These are phyloP conservation scores for Venusia cambrica DNA, from an alignment of 2,888 invertebrate species.

Conservation along the genomic window DNA sequence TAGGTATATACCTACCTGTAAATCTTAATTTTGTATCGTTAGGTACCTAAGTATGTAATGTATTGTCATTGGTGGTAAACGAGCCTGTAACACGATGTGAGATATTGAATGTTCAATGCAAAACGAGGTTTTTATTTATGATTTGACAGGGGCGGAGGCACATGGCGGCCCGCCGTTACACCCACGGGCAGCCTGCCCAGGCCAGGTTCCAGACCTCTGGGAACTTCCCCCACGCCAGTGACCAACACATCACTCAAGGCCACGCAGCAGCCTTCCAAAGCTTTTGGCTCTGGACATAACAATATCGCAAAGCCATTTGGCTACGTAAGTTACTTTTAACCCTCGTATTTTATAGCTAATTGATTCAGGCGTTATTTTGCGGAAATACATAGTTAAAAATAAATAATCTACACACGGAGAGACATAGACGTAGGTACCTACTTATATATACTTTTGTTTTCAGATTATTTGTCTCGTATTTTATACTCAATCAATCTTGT, in stretches of 20 bases:
- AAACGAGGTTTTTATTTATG: background rate
- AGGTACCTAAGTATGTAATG: too few species aligned
- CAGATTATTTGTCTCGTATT: too few species aligned
- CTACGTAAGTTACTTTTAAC: constrained; percentile 55
- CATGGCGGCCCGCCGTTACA: constrained; percentile 95
- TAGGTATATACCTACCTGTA: constrained; percentile 13
- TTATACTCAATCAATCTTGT: too few species aligned
- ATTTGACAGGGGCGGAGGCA: constrained; percentile 87
- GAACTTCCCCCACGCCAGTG: constrained; percentile 84
- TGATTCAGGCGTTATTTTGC: too few species aligned
- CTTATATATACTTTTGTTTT: too few species aligned
- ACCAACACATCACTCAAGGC: constrained; percentile 94
- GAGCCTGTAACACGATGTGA: too few species aligned
- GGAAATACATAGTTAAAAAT: too few species aligned
- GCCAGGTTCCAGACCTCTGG: constrained; percentile 72
- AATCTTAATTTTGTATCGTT: too few species aligned
- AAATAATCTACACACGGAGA: too few species aligned
- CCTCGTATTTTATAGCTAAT: background rate
- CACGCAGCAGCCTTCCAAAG: constrained; percentile 83
- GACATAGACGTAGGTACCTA: too few species aligned
- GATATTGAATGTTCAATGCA: too few species aligned
- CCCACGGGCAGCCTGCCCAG: constrained; percentile 88
- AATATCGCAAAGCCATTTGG: constrained; percentile 92
- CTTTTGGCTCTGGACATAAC: constrained; percentile 94
- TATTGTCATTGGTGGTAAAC: too few species aligned